Conservation (phyloP, 2,797 vertebrate species). For the Crossoptilon crossoptilon region DNA sequence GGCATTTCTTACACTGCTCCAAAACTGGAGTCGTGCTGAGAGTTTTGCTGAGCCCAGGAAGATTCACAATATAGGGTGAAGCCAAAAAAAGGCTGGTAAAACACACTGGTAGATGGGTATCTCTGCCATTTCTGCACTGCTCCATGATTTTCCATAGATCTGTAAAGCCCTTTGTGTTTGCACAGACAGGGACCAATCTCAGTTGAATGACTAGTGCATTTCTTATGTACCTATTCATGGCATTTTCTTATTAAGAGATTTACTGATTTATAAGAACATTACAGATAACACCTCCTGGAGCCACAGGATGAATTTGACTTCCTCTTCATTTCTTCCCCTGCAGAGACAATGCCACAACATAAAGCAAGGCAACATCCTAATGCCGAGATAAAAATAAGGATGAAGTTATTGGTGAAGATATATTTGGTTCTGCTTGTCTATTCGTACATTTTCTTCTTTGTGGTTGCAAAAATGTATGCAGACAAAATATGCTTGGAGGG, state of each 20-base stretch:
- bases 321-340: neutral
- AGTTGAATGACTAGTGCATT: neutral
- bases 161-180: neutral
- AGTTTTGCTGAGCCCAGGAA: neutral
- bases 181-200: neutral
- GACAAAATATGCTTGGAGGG: neutral
- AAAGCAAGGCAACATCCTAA: neutral
- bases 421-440: neutral
- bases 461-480: neutral
- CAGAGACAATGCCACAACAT: neutral
- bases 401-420: neutral
- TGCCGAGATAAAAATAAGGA: neutral
- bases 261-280: neutral
- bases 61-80: neutral
- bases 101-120: neutral
- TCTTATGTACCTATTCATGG: neutral
- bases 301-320: neutral
- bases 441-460: neutral
- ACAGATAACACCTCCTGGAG: neutral
- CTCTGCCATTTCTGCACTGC: neutral
- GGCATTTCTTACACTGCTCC: neutral
- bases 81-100: neutral
- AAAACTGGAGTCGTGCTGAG: neutral
- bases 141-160: neutral
- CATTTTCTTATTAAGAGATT: neutral